Evolutionary conservation across 2,888 invertebrate species (phyloP).

Genomic region (Linnaemya tessellans): DNA sequence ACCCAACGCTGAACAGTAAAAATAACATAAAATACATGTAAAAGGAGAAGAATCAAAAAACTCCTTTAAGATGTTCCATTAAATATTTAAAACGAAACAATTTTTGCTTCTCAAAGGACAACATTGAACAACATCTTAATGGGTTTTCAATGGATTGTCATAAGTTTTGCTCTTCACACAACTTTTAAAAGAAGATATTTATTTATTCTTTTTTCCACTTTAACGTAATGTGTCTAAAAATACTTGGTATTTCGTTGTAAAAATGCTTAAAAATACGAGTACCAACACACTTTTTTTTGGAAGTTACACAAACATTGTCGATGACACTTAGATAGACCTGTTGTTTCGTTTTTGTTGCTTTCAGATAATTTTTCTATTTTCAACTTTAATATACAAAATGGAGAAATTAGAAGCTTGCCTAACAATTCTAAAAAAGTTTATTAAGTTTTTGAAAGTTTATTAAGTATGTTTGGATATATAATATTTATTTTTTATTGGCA

Average conservation of each 20-base stretch:
- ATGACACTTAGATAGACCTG: conserved; percentile 5
- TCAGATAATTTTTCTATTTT: neutral
- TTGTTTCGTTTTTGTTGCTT: neutral
- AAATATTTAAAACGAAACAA: conserved; percentile 16
- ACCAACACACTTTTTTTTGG: neutral
- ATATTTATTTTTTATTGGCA: too few species aligned
- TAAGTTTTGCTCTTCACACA: conserved; percentile 42
- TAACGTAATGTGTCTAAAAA: conserved; percentile 42
- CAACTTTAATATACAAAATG: neutral
- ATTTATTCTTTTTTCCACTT: neutral
- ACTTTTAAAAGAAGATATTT: conserved; percentile 34
- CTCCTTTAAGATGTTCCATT: neutral
- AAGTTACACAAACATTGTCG: conserved; percentile 51
- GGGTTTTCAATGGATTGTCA: conserved; percentile 54
- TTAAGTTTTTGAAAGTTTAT: neutral
- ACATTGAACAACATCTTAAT: conserved; percentile 47
- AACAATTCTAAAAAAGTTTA: neutral
- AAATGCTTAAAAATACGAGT: conserved; percentile 37
- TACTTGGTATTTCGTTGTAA: neutral
- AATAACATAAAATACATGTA: neutral
- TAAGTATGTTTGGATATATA: neutral
- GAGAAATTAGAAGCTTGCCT: neutral
- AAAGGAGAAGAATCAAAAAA: neutral
- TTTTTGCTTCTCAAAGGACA: neutral
- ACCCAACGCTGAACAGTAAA: neutral